A percentile compares a stretch with the other conserved stretches of the same genome.
Conservation (phyloP, 2,113 vertebrate species). For the Grus americana region DNA sequence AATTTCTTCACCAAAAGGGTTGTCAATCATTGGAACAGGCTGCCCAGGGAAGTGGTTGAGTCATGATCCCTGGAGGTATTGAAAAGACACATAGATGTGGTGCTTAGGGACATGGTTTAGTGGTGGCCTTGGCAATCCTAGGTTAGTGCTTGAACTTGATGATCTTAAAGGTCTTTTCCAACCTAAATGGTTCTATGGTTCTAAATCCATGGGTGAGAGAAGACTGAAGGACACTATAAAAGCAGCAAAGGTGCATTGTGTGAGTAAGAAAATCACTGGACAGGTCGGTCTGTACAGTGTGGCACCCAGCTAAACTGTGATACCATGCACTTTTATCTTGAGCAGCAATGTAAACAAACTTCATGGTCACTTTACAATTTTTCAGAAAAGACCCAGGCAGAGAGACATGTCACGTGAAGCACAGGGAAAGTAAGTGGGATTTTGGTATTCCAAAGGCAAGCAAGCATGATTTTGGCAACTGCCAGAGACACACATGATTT, state of each 20-base stretch:
- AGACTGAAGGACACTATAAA: background rate
- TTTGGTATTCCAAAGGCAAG: background rate
- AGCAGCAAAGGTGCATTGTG: background rate
- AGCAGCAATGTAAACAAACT: background rate
- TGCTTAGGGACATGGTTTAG: too few relatives aligned
- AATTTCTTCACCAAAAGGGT: too few relatives aligned
- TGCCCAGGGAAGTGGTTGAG: too few relatives aligned
- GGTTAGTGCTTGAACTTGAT: too few relatives aligned
- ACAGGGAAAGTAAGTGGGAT: background rate
- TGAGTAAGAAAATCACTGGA: background rate
- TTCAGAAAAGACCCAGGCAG: background rate
- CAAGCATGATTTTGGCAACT: background rate
- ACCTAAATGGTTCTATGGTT: too few relatives aligned
- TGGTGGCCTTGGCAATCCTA: too few relatives aligned
- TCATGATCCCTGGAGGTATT: too few relatives aligned
- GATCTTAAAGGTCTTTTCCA: too few relatives aligned
- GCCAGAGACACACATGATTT: background rate
- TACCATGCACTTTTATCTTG: background rate
- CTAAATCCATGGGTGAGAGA: background rate
- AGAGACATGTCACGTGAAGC: background rate
- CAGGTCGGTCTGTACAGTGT: fast-evolving
- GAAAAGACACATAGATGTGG: too few relatives aligned
- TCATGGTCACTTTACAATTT: background rate
- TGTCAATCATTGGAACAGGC: too few relatives aligned
- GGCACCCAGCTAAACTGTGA: background rate